Base-by-base conservation (phyloP, 2,113 vertebrate genomes). In the Steatornis caripensis region DNA sequence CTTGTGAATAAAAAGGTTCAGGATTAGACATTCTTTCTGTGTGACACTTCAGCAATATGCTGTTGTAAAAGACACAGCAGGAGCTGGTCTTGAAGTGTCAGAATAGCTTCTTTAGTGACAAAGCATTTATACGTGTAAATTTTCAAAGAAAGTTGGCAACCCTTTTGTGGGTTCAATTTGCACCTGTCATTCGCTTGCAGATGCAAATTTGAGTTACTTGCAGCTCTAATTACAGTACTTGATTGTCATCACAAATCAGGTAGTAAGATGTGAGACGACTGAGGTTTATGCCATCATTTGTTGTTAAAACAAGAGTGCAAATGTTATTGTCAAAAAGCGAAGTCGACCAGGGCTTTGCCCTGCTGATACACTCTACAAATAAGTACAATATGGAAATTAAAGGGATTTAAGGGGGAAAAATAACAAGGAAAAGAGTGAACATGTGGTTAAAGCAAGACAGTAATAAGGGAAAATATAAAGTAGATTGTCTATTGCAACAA, bases 161-260 rank as follows among this genome's bases (percentile, higher is more conserved):
- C 79, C 89, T 93, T 94, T 96, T 81, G 90, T 89, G 89, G 53
- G 77, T 86, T 94, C 92, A 92, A 69, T 97, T 96, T 96, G 96
- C 92, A 92, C 90, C 95, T 96, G 92, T 89, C 95, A 94, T 61
- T 94, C 90, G 89, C 69, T 89, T 70, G 43, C 72, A 65, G 71
- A 81, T 96, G 96, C 93, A 96, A 91, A 93, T 96, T 87, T 72
- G 70, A 96, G 84, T 91, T 93, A 69, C 87, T 91, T 87, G 81
- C 87, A 90, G 91, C 89, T 94, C 91, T 97, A 96, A 95, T 95
- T 96, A 94, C 85, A 75, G 72, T 68, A 18, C 77, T 93, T 92
- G 94, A 92, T 97, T 96, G 95, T 96, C 85, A 92, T 95, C 93
- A 55, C 88, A 90, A 89, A 91, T 93, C 91, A 87, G 94, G 93